Conservation (phyloP, 2,888 invertebrate species). For the Frankliniella fusca region DNA sequence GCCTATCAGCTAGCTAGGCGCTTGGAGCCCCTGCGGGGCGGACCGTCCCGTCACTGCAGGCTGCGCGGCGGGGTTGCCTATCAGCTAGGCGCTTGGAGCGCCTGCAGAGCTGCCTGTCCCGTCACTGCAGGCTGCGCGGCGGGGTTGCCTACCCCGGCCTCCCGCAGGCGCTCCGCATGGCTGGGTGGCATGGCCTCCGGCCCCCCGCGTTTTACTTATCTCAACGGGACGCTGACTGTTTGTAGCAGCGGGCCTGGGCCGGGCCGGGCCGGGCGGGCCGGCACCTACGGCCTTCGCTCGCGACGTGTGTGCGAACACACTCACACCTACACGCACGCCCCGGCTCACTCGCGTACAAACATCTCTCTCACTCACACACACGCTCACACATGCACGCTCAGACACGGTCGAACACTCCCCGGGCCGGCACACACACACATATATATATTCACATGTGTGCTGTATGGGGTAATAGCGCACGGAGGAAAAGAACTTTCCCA, state of each 20-base stretch:
- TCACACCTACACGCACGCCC: too few relatives aligned
- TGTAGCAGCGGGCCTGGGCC: too few relatives aligned
- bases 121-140: background rate
- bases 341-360: background rate
- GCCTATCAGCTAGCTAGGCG: too few relatives aligned
- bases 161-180: background rate
- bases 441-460: background rate
- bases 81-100: too few relatives aligned
- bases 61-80: too few relatives aligned
- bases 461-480: background rate
- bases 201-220: too few relatives aligned
- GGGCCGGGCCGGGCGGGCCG: too few relatives aligned
- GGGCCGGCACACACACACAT: background rate
- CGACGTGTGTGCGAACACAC: too few relatives aligned
- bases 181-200: background rate
- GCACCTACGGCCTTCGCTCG: too few relatives aligned
- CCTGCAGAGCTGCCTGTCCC: background rate
- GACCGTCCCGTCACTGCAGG: background rate
- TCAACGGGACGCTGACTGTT: too few relatives aligned
- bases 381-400: background rate
- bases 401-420: background rate
- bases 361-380: background rate
- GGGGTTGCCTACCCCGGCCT: background rate
- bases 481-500: slow-evolving; percentile 5
- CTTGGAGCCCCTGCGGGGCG: background rate